Base-by-base conservation (phyloP, 2,888 invertebrate species). In the Plemyria rubiginata region DNA sequence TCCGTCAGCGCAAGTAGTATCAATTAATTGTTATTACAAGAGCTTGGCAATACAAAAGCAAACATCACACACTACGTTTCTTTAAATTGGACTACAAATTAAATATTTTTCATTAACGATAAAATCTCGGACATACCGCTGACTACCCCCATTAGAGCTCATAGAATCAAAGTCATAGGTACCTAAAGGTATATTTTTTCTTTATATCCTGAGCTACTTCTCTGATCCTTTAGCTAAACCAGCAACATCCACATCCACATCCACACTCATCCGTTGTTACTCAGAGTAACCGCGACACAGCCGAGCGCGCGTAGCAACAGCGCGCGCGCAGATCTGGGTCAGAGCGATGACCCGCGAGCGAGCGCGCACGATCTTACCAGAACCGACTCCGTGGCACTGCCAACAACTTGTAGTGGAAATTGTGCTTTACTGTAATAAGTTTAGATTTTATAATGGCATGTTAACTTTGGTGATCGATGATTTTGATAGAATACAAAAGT, bases 311-410 rank as follows among this genome's bases (percentile, higher is more conserved):
- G 45, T 72, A 66, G 74, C 70, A 74, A 72, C 72, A 72, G 66
- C 69, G 65, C 66, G 58, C 67, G 72, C 72, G 70, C 65, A 56
- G 77, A 86, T 78, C 80, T 85, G 67, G 85, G 85, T 79, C 85
- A 77, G 86, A 75, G 75, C 84, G 79, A 82, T 81, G 86, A 84
- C 81, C 85, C 81, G 81, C 77, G 81, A 79, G 60, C 64, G 50
- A 50, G 36, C 13, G 13, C 53, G 57, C 46, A 66, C 70, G 59
- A 52, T 55, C 60, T 36, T 15, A 55, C 15, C 49, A 57, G 62
- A 51, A 36, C n/a, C 32, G 8, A 8, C n/a, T n/a, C 16, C 46
- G 43, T 28, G 51, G 13, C 55, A 51, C 57, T 43, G n/a, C 9
- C 0, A 15, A 2, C 12, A 11, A 1, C 22, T 13, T 41, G 38